Conservation (phyloP, 2,797 vertebrate species). For the Vipera latastei region DNA sequence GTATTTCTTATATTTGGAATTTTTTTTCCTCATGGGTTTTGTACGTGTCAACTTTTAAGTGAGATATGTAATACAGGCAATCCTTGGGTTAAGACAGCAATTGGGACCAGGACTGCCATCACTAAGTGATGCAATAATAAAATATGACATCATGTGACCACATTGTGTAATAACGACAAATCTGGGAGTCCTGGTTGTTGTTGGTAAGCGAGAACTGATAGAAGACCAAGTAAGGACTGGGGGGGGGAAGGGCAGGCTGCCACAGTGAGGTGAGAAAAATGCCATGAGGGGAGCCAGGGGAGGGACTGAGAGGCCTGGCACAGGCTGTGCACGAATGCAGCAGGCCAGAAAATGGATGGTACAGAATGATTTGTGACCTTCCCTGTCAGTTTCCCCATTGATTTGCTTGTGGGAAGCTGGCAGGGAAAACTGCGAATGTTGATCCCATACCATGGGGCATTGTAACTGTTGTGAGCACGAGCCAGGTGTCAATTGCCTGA, state of each 20-base stretch:
- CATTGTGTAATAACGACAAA: neutral
- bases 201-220: neutral
- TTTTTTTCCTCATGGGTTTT: neutral
- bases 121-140: neutral
- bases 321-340: neutral
- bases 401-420: neutral
- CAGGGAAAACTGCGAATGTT: neutral
- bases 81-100: neutral
- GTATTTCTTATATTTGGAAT: neutral
- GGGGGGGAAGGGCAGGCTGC: neutral
- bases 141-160: neutral
- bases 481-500: neutral
- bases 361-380: neutral
- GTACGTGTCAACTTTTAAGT: neutral
- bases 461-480: neutral
- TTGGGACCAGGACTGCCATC: neutral
- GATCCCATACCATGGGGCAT: neutral
- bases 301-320: neutral
- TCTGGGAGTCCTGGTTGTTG: neutral
- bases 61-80: neutral
- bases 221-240: neutral
- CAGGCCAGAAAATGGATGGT: neutral
- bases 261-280: neutral
- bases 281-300: neutral
- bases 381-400: neutral